Evolutionary conservation across 2,888 invertebrate species (phyloP).

Genomic region (Ennomos fuscantarius): DNA sequence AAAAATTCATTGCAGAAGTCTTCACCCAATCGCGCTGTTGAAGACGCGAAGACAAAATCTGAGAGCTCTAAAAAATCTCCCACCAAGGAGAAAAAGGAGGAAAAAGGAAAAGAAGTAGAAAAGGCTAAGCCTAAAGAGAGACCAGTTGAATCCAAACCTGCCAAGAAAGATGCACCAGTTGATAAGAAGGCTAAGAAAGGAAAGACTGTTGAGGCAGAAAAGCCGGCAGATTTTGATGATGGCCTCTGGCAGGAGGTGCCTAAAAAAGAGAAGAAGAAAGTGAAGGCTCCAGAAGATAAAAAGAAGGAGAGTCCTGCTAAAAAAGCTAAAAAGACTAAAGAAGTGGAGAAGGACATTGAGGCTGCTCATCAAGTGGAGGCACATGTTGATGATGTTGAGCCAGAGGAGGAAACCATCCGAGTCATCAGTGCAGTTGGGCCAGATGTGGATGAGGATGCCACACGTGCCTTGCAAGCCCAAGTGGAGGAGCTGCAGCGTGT

Average conservation of each 20-base stretch:
- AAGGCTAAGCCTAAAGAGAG: slow-evolving; percentile 79
- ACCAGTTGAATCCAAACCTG: slow-evolving; percentile 62
- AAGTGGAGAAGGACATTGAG: slow-evolving; percentile 67
- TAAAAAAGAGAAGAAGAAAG: slow-evolving; percentile 89
- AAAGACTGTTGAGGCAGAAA: slow-evolving; percentile 85
- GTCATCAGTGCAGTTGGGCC: slow-evolving; percentile 75
- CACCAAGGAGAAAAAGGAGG: slow-evolving; percentile 84
- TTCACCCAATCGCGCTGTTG: slow-evolving; percentile 86
- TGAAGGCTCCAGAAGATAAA: slow-evolving; percentile 85
- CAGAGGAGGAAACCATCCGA: slow-evolving; percentile 72
- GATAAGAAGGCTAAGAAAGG: slow-evolving; percentile 86
- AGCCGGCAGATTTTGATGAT: slow-evolving; percentile 90
- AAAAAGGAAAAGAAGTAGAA: slow-evolving; percentile 80
- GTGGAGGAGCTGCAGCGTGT: slow-evolving; percentile 78
- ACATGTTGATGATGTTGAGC: slow-evolving; percentile 49
- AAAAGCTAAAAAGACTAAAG: slow-evolving; percentile 77
- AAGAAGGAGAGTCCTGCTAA: slow-evolving; percentile 80
- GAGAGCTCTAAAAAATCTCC: slow-evolving; percentile 86
- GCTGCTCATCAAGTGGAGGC: slow-evolving; percentile 58
- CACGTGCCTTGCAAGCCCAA: slow-evolving; percentile 75
- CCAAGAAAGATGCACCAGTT: slow-evolving; percentile 71
- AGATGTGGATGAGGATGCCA: slow-evolving; percentile 71
- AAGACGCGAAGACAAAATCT: slow-evolving; percentile 85
- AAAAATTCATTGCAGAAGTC: slow-evolving; percentile 77
- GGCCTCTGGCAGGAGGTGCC: slow-evolving; percentile 91